Evolutionary conservation across 2,797 vertebrate genomes (phyloP), one percentile per base, ranked within the genome.

Genomic region (Cyclura pinguis): DNA sequence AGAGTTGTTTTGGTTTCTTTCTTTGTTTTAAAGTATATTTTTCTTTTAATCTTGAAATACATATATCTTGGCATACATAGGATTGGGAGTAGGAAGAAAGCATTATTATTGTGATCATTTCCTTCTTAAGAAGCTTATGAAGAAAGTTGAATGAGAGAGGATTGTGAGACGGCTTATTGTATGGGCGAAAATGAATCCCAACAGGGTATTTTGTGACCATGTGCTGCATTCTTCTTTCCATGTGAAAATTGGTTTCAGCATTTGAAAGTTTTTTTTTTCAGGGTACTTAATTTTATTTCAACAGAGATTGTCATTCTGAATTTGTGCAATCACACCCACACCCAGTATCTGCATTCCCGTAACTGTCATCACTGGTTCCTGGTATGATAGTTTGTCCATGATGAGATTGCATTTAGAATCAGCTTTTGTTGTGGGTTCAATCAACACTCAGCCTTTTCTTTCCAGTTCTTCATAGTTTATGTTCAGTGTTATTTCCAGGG

Each of bases 301-400:
- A 82, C 27, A 59, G 67, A 87, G 62, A 69, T 50, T 88, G 35
- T 73, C 62, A 67, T 73, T 47, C 82, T 82, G 14, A 72, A 82
- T 57, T 52, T 88, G 50, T 73, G 27, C 35, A n/a, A 32, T 73
- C 73, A 14, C 14, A 59, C 10, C 13, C 5, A 52, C 52, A 82
- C 35, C 27, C n/a, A 29, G 27, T 29, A 82, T 82, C 47, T 55
- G 81, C 32, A 55, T 38, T 80, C 2, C 50, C 9, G 18, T 73
- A 57, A 8, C 13, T 73, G 20, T 42, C 64, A 42, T 69, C 7
- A 32, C n/a, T 88, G 22, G 12, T 80, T 88, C 35, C 35, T 77
- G 55, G 35, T 87, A 16, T 87, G 35, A 3, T 59, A 59, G 35
- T 59, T 59, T 82, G 80, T 10, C 18, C 59, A 22, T 80, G 42